Evolutionary conservation across 2,797 vertebrate genomes (phyloP).

Genomic region (Zenarchopterus dispar): DNA sequence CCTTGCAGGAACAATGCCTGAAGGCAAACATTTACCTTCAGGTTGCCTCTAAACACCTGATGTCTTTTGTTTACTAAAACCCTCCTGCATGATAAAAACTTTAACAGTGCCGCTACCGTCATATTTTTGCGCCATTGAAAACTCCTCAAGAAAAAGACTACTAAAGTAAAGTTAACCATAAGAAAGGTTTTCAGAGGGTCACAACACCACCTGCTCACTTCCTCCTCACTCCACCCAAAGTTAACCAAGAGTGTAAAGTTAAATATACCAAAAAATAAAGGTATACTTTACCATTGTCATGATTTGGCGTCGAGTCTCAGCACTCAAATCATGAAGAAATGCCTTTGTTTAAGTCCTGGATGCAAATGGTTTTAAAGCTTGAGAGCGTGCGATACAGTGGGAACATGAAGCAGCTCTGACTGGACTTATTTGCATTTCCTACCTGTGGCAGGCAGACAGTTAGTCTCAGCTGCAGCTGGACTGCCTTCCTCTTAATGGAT

Average conservation of each 20-base stretch:
- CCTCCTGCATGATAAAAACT: conserved; percentile 8
- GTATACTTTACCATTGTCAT: conserved; percentile 75
- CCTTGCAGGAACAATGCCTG: not conserved
- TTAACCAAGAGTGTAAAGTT: not conserved
- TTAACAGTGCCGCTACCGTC: not conserved
- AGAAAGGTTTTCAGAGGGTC: not conserved
- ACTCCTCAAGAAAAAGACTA: not conserved
- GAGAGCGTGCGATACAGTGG: conserved; percentile 33
- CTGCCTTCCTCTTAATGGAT: conserved; percentile 24
- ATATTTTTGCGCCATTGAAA: not conserved
- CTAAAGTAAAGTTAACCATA: conserved; percentile 1
- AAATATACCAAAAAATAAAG: conserved; percentile 30
- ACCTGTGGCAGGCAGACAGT: conserved; percentile 30
- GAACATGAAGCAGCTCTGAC: conserved; percentile 39
- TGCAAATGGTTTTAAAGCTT: conserved; percentile 55
- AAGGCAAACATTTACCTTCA: conserved; percentile 13
- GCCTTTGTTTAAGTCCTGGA: conserved; percentile 44
- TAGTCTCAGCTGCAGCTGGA: conserved; percentile 36
- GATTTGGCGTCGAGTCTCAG: conserved; percentile 22
- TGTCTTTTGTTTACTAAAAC: conserved; percentile 13
- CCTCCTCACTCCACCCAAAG: conserved; percentile 28
- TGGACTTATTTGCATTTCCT: conserved; percentile 76
- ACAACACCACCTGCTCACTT: conserved; percentile 40
- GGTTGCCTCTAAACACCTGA: not conserved
- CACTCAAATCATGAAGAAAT: conserved; percentile 59